Base-by-base conservation (phyloP, 2,888 invertebrate genomes). In the Microplitis manilae region DNA sequence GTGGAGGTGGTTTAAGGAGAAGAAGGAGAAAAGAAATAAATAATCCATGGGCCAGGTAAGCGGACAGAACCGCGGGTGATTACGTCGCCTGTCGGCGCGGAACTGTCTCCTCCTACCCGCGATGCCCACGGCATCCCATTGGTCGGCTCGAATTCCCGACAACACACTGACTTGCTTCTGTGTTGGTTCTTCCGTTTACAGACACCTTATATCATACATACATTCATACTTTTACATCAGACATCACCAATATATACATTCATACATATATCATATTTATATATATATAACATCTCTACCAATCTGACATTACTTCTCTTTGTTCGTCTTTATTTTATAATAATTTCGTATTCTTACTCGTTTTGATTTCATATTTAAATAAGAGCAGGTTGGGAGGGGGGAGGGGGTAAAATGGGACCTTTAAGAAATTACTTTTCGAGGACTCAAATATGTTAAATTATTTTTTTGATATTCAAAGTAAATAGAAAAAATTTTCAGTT, bases 31-130 rank as follows among this genome's bases (percentile, higher is more conserved):
- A 77, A 68, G 77, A 77, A 79, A 81, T 82, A 83, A 84, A 83
- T 83, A 83, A 82, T 81, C 83, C 82, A 84, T 82, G 82, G 83
- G 82, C 84, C 83, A 79, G 82, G 72, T 78, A 81, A 84, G 79
- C 79, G 78, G 81, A 86, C 85, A 86, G 86, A 84, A 86, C 87
- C 85, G 86, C 87, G 87, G 87, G 87, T 88, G 88, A 88, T 88
- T 88, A 88, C 88, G 87, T 88, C 87, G 88, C 82, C 85, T 86
- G 88, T 88, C 88, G 88, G 87, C 87, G 88, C 86, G 87, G 88
- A 88, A 88, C 88, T 88, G 88, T 88, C 88, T 88, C 88, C 88
- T 88, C 88, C 88, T 87, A 88, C 86, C 87, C 86, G 85, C 85
- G 87, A 86, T 87, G 87, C 88, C 87, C 87, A 88, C 87, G 79